phyloP scores from a whole-genome alignment of 1,140 invertebrate genomes.

The Spodoptera frugiperda region DNA sequence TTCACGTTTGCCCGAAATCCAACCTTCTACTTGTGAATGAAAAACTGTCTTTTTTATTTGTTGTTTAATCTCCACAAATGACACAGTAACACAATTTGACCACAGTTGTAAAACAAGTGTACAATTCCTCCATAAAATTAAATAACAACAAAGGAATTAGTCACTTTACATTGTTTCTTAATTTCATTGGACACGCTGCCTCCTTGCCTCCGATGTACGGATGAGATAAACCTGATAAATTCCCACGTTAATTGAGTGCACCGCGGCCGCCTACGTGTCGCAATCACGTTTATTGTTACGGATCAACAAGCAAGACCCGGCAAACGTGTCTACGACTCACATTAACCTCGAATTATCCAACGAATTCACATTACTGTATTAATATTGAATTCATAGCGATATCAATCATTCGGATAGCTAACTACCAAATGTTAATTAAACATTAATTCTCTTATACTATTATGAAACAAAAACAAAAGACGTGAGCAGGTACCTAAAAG shows the following conservation, averaged over 20 bases:
- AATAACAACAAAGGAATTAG: slow-evolving; percentile 55
- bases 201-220: slow-evolving; percentile 38
- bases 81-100: slow-evolving; percentile 18
- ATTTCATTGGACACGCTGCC: slow-evolving; percentile 39
- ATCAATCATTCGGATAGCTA: slow-evolving; percentile 20
- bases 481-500: background rate
- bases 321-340: slow-evolving; percentile 16
- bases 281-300: slow-evolving; percentile 54
- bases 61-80: no score
- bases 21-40: background rate
- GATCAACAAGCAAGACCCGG: slow-evolving; percentile 29
- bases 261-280: slow-evolving; percentile 44
- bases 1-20: no score
- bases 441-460: background rate
- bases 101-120: slow-evolving; percentile 24
- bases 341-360: slow-evolving; percentile 41
- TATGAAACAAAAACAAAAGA: slow-evolving; percentile 18
- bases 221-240: slow-evolving; percentile 49
- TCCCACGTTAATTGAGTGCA: slow-evolving; percentile 59
- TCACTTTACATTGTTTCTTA: slow-evolving; percentile 23
- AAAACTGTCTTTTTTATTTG: background rate
- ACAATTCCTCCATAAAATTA: slow-evolving; percentile 47
- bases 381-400: slow-evolving; percentile 28
- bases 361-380: slow-evolving; percentile 26
- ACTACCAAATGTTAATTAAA: slow-evolving; percentile 37